Conservation (phyloP, 2,888 invertebrate species). For the Fragum sueziense region DNA sequence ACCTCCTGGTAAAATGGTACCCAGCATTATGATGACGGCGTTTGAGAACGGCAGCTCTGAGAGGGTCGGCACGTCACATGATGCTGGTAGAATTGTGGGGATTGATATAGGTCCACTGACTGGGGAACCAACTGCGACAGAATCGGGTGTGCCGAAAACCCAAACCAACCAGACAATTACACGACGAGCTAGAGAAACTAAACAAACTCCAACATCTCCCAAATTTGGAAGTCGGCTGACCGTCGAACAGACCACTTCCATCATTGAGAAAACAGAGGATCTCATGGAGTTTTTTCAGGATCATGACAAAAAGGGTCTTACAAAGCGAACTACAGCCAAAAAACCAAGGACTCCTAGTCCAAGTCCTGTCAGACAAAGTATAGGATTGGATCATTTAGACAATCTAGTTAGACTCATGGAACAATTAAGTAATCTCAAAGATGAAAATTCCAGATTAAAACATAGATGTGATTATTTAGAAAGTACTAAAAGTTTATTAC, state of each 20-base stretch:
- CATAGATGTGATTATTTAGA: conserved; percentile 89
- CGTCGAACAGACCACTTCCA: conserved; percentile 55
- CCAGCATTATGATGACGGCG: conserved; percentile 59
- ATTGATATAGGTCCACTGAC: conserved; percentile 68
- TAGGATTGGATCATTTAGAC: conserved; percentile 89
- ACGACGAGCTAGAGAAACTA: conserved; percentile 29
- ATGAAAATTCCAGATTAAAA: conserved; percentile 88
- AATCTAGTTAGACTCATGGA: conserved; percentile 90
- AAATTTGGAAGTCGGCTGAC: conserved; percentile 55
- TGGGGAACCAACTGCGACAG: conserved; percentile 48
- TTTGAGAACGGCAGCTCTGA: conserved; percentile 48
- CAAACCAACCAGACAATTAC: conserved; percentile 33
- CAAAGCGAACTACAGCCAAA: conserved; percentile 40
- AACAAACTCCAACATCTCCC: conserved; percentile 48
- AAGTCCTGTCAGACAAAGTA: conserved; percentile 70
- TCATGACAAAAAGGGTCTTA: conserved; percentile 64
- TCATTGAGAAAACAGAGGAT: conserved; percentile 67
- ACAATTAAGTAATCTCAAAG: conserved; percentile 88
- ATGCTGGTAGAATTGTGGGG: conserved; percentile 71
- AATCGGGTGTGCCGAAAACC: conserved; percentile 24
- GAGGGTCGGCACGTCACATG: conserved; percentile 49
- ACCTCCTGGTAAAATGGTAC: conserved; percentile 46
- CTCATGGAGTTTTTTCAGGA: conserved; percentile 76
- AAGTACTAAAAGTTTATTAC: conserved; percentile 85
- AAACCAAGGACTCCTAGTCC: conserved; percentile 71